Conservation (phyloP, 1,140 invertebrate species). For the Scaptodrosophila lebanonensis region DNA sequence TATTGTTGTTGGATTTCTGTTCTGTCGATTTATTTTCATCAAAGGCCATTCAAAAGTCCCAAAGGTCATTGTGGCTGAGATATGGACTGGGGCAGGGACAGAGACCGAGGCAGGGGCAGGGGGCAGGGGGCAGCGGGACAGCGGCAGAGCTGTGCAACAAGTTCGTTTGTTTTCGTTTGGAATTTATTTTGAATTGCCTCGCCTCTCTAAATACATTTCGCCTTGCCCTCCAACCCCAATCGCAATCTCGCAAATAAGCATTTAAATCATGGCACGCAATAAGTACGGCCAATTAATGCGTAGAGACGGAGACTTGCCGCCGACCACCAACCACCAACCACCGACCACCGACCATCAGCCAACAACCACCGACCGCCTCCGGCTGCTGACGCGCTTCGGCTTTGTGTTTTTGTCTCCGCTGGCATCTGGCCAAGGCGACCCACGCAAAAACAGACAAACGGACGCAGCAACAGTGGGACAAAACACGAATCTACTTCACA, state of each 20-base stretch:
- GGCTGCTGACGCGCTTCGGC: no score
- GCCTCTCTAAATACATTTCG: no score
- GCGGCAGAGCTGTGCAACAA: neutral
- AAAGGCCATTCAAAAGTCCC: no score
- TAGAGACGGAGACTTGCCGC: constrained; percentile 24
- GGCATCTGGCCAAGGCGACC: constrained; percentile 30
- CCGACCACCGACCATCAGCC: neutral
- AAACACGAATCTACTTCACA: no score
- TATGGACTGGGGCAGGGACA: no score
- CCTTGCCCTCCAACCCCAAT: constrained; percentile 28
- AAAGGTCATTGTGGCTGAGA: no score
- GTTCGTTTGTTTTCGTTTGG: neutral
- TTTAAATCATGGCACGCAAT: constrained; percentile 29
- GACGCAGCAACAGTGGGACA: no score
- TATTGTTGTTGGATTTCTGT: no score
- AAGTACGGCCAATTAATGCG: constrained; percentile 40
- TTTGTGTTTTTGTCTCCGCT: no score
- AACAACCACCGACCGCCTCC: neutral
- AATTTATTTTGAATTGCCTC: constrained; percentile 1
- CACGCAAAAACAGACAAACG: constrained; percentile 31
- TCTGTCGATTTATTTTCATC: no score
- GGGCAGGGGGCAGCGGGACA: no score
- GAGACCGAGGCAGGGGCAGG: no score
- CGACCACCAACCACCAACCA: neutral
- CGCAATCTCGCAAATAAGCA: constrained; percentile 4